These are phyloP conservation scores for Acronicta alni DNA, from an alignment of 2,888 invertebrate genomes.

Conservation along the genomic window DNA sequence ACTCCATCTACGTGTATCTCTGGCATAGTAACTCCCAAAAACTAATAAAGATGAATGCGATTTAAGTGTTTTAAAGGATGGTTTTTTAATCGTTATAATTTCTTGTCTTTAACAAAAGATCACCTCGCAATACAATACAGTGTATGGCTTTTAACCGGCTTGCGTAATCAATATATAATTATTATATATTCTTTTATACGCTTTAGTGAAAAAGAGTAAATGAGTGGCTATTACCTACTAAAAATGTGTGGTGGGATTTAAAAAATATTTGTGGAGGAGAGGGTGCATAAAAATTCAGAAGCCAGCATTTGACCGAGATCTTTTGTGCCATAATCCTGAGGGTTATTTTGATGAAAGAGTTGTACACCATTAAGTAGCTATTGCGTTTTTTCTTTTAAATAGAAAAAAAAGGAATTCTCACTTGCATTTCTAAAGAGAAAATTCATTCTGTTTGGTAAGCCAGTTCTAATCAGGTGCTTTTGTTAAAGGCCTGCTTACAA, in stretches of 20 bases:
- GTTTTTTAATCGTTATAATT: too few relatives aligned
- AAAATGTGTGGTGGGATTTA: neutral
- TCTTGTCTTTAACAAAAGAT: too few relatives aligned
- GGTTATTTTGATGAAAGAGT: slow-evolving; percentile 25
- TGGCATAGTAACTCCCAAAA: too few relatives aligned
- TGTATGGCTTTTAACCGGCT: too few relatives aligned
- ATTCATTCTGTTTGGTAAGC: neutral
- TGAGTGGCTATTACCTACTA: neutral
- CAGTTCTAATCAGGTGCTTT: neutral
- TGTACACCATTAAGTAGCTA: neutral
- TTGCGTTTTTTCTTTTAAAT: slow-evolving; percentile 9
- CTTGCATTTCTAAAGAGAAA: neutral
- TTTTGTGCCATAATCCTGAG: slow-evolving; percentile 11
- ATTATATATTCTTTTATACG: too few relatives aligned
- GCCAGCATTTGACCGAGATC: slow-evolving; percentile 8
- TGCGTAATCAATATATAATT: too few relatives aligned
- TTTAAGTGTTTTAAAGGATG: too few relatives aligned
- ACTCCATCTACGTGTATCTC: too few relatives aligned
- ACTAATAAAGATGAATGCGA: too few relatives aligned
- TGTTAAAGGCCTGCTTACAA: neutral
- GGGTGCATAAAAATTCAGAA: slow-evolving; percentile 13
- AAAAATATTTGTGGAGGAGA: slow-evolving; percentile 4
- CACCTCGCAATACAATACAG: too few relatives aligned
- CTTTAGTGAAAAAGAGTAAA: neutral
- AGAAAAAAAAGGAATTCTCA: neutral